phyloP scores from a whole-genome alignment of 2,888 invertebrate species.

The Orgyia antiqua region DNA sequence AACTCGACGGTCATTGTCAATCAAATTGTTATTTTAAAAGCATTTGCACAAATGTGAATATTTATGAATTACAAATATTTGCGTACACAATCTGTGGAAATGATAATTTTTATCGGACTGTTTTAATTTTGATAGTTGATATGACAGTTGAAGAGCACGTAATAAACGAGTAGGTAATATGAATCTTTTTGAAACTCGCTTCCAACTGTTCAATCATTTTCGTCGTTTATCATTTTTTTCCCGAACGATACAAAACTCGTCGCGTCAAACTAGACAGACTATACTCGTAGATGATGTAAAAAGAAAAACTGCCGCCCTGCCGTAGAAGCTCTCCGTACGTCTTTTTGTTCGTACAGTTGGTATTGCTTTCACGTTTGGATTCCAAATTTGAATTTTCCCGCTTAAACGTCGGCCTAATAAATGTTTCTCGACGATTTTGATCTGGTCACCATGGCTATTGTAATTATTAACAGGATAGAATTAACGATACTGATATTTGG shows the following conservation, averaged over 20 bases:
- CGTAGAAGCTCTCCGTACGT: constrained; percentile 65
- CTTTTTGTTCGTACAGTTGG: constrained; percentile 67
- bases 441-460: constrained; percentile 16
- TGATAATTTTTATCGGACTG: constrained; percentile 35
- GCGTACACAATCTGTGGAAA: constrained; percentile 50
- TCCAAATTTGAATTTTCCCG: constrained; percentile 43
- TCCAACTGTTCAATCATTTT: constrained; percentile 70
- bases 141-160: constrained; percentile 29
- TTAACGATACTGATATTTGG: too few species aligned
- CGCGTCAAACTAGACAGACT: constrained; percentile 63
- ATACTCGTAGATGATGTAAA: constrained; percentile 69
- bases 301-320: constrained; percentile 46
- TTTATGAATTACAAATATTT: constrained; percentile 53
- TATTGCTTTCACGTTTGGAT: constrained; percentile 49
- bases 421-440: constrained; percentile 23
- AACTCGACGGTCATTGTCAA: constrained; percentile 62
- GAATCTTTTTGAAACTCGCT: constrained; percentile 58
- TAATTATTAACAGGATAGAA: too few species aligned
- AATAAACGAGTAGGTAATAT: constrained; percentile 45
- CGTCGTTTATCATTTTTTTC: constrained; percentile 66
- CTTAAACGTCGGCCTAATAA: constrained; percentile 41
- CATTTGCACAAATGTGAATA: constrained; percentile 63
- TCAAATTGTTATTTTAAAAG: constrained; percentile 61
- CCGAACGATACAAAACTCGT: constrained; percentile 55
- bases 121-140: constrained; percentile 57